phyloP scores from a whole-genome alignment of 1,140 invertebrate genomes.

The Cyclina sinensis region DNA sequence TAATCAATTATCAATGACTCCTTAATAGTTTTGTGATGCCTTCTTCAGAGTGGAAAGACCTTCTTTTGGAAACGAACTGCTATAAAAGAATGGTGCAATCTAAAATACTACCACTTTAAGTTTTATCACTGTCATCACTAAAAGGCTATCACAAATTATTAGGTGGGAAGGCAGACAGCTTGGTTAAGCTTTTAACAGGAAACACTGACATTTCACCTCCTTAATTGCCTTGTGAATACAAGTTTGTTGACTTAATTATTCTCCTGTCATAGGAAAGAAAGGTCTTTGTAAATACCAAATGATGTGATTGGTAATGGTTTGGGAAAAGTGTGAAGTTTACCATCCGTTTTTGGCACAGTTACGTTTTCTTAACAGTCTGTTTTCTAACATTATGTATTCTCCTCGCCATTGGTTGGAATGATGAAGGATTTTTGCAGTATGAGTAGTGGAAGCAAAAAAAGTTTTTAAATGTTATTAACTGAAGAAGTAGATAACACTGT shows the following conservation, averaged over 20 bases:
- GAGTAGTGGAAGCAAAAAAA: no score
- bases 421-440: no score
- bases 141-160: not conserved
- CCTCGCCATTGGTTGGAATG: no score
- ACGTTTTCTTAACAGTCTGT: no score
- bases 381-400: no score
- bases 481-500: no score
- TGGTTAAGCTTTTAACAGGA: not conserved
- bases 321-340: no score
- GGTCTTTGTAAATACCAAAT: not conserved
- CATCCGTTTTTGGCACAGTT: no score
- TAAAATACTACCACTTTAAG: not conserved
- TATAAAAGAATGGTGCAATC: not conserved
- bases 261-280: not conserved
- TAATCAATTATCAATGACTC: no score
- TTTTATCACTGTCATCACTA: constrained; percentile 17
- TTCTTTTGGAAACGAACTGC: not conserved
- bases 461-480: no score
- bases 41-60: not conserved
- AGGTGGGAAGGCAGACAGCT: not conserved
- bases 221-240: not conserved
- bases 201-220: not conserved
- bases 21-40: not conserved
- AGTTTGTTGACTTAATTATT: not conserved
- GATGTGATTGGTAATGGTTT: no score